These are phyloP conservation scores for Hirudo medicinalis DNA, from an alignment of 1,140 invertebrate genomes.

Conservation along the genomic window DNA sequence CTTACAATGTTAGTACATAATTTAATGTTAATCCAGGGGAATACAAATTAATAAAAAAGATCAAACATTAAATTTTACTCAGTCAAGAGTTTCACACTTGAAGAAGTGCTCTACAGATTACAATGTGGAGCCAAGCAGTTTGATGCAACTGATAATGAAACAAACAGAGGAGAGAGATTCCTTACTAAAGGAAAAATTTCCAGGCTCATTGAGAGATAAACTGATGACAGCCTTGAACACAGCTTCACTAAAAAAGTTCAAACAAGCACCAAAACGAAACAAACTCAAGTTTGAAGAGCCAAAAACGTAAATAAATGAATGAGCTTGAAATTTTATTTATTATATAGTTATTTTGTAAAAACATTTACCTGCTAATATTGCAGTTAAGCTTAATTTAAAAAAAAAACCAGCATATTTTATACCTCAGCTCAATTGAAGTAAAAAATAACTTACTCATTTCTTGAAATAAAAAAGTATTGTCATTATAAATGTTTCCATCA, in stretches of 20 bases:
- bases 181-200: background rate
- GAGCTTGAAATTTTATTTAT: too few relatives aligned
- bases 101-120: background rate
- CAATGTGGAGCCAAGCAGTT: background rate
- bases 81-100: background rate
- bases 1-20: background rate
- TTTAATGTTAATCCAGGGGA: too few relatives aligned
- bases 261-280: too few relatives aligned
- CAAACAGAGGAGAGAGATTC: background rate
- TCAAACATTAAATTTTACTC: background rate
- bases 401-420: background rate
- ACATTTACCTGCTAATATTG: background rate
- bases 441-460: background rate
- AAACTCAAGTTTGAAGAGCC: constrained; percentile 5
- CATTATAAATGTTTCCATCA: background rate
- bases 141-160: background rate
- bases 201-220: background rate
- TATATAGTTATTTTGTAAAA: too few relatives aligned
- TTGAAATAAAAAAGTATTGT: background rate
- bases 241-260: too few relatives aligned
- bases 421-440: background rate
- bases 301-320: background rate
- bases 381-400: background rate
- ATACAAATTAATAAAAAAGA: too few relatives aligned
- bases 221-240: background rate